Evolutionary conservation across 2,113 vertebrate genomes (phyloP), one percentile per base, ranked within the genome.

Genomic region (Catharus fuscescens): DNA sequence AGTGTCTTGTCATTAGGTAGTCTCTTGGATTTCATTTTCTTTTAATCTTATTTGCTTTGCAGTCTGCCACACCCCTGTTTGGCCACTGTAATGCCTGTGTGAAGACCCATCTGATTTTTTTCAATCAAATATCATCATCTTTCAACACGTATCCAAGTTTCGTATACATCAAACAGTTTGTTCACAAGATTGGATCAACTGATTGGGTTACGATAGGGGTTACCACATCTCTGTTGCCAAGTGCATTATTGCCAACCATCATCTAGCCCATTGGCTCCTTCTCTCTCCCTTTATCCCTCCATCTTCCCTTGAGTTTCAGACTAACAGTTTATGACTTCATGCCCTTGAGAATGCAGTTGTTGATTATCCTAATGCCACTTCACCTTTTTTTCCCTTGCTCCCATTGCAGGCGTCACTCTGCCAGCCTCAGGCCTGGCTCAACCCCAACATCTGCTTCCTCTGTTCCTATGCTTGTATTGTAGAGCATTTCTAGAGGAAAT

Each of bases 261-360:
- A 32, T 70, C 28, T 78, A 28, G 32, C 18, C 50, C 72, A 70
- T 34, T 5, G 7, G 12, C 45, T 90, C 32, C 44, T 90, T 72
- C 45, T 78, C 23, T 87, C 70, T 79, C 65, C 25, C 47, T 84
- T 93, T 95, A 96, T 97, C 94, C 82, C 47, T 90, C 54, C 72
- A 74, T 95, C 94, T 93, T 78, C 56, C 40, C 72, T 74, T 50
- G 34, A 92, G 88, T 94, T 96, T 94, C 92, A 92, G 80, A 74
- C 64, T 78, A 70, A 57, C 54, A 80, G 44, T 84, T 93, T 80
- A 88, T 92, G 52, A 90, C 56, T 94, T 83, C 83, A 81, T 94
- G 67, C 34, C 47, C 32, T 32, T 1, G 3, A 88, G 86, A 94
- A 84, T 81, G 40, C 2, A 2, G 13, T 70, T 77, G 71, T 54